Conservation (phyloP, 1,140 invertebrate species). For the Globodera rostochiensis region DNA sequence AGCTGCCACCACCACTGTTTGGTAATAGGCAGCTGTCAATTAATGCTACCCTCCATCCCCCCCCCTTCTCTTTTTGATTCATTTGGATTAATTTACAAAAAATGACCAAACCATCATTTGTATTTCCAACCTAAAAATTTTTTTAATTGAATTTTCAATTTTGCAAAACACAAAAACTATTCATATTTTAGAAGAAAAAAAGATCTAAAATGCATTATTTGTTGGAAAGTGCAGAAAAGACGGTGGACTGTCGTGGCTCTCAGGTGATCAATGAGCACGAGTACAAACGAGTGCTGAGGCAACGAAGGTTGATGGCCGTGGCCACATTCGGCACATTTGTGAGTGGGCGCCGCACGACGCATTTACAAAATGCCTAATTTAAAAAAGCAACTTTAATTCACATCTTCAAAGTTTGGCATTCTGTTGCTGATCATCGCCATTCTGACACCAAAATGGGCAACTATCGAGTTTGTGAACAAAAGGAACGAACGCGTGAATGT, state of each 20-base stretch:
- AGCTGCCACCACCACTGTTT: not conserved
- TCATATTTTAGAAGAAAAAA: not conserved
- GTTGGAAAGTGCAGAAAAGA: conserved; percentile 29
- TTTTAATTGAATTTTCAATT: not conserved
- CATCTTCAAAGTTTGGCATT: conserved; percentile 30
- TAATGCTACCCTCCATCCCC: no score
- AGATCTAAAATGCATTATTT: not conserved
- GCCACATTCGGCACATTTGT: conserved; percentile 50
- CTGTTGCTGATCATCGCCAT: conserved; percentile 50
- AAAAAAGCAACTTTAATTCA: not conserved
- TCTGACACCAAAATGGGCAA: conserved; percentile 51
- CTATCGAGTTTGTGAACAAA: conserved; percentile 57
- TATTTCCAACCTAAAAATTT: not conserved
- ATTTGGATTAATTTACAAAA: no score
- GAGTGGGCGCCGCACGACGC: not conserved
- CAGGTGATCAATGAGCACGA: conserved; percentile 53
- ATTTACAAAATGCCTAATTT: conserved; percentile 4
- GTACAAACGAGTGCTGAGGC: conserved; percentile 53
- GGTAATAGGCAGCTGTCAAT: no score
- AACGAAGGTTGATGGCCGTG: conserved; percentile 51
- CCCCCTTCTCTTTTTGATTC: no score
- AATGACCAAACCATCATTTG: not conserved
- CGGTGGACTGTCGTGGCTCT: conserved; percentile 53
- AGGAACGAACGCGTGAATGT: conserved; percentile 54
- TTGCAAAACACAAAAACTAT: no score